A percentile compares a stretch with the other conserved stretches of the same genome.
These are phyloP conservation scores for Sorex fumeus DNA, from an alignment of 2,113 vertebrate species.

Conservation along the genomic window DNA sequence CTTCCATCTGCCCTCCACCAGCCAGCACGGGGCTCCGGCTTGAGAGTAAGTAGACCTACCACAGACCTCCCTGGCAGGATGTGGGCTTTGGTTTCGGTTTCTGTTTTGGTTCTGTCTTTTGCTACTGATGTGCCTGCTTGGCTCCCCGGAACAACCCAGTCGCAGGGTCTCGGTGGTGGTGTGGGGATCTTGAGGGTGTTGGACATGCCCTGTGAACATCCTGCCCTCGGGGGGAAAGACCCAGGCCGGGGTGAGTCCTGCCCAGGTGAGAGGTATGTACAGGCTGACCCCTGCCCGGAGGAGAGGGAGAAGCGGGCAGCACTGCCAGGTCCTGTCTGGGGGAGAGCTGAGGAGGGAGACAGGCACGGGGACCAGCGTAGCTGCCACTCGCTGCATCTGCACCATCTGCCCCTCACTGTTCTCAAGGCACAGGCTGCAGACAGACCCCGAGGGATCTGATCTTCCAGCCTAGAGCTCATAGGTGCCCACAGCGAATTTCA, in stretches of 20 bases:
- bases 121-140: not conserved
- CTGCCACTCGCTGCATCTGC: too few relatives aligned
- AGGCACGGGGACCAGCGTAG: not conserved
- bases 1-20: not conserved
- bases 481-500: not conserved
- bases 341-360: not conserved
- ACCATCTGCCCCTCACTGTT: not conserved
- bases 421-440: not conserved
- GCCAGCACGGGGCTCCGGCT: not conserved
- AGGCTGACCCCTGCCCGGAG: not conserved
- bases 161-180: not conserved
- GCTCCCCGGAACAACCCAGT: slow-evolving; percentile 27
- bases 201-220: not conserved
- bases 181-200: not conserved
- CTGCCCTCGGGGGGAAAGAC: slow-evolving; percentile 53
- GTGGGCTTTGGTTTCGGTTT: slow-evolving; percentile 64
- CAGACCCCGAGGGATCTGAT: not conserved
- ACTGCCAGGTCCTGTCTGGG: not conserved
- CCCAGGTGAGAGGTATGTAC: slow-evolving; percentile 51
- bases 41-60: not conserved
- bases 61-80: slow-evolving; percentile 76
- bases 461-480: not conserved
- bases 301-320: not conserved
- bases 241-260: not conserved
- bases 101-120: slow-evolving; percentile 57